These are phyloP conservation scores for Bubalus kerabau DNA, from an alignment of 2,113 vertebrate genomes.

Conservation along the genomic window DNA sequence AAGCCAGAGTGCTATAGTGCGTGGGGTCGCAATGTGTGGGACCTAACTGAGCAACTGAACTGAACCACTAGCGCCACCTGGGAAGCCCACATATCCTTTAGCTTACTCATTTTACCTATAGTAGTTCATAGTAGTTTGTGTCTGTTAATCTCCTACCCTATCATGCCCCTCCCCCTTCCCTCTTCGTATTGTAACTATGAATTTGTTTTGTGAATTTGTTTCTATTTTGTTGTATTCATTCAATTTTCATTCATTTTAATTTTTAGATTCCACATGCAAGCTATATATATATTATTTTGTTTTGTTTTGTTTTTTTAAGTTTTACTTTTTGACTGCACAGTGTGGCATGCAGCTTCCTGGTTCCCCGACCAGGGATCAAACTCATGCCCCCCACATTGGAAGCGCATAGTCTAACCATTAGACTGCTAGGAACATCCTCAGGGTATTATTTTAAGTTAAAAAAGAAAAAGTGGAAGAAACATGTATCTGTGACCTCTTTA, in stretches of 20 bases:
- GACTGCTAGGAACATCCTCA: not conserved
- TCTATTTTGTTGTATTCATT: not conserved
- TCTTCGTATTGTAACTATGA: not conserved
- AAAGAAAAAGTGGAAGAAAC: not conserved
- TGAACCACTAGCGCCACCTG: not conserved
- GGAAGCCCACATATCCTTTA: not conserved
- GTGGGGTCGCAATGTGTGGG: not conserved
- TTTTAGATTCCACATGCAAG: not conserved
- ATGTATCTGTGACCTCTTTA: not conserved
- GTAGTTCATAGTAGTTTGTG: not conserved
- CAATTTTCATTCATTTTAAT: not conserved
- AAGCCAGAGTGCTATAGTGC: not conserved
- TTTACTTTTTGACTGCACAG: not conserved
- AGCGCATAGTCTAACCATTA: not conserved
- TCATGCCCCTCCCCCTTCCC: not conserved
- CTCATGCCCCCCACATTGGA: not conserved
- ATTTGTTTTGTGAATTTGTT: not conserved
- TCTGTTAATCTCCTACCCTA: not conserved
- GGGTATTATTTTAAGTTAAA: not conserved
- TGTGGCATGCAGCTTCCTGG: not conserved
- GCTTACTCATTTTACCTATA: not conserved
- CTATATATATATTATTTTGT: not conserved
- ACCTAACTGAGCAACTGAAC: not conserved
- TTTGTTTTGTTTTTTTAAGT: not conserved
- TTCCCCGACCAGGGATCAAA: not conserved